Conservation (phyloP, 2,113 vertebrate genomes). For the Solea senegalensis region DNA sequence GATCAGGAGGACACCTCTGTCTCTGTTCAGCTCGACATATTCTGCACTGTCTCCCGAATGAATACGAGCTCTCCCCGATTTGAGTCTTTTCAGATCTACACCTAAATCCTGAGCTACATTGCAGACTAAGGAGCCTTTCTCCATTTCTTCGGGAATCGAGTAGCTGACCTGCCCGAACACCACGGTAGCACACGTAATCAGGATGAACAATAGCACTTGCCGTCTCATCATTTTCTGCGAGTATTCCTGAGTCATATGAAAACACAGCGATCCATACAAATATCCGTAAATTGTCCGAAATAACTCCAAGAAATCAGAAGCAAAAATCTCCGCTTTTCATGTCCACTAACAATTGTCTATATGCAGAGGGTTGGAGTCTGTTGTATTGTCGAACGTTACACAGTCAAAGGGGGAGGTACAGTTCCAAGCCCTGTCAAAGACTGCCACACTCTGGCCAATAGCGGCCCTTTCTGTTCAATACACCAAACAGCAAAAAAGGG, state of each 20-base stretch:
- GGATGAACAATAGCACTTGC: constrained; percentile 58
- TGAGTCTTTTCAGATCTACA: constrained; percentile 70
- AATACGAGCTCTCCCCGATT: constrained; percentile 68
- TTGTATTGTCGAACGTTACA: constrained; percentile 44
- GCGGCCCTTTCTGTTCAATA: constrained; percentile 52
- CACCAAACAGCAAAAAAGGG: constrained; percentile 11
- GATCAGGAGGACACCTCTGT: constrained; percentile 54
- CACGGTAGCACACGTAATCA: constrained; percentile 18
- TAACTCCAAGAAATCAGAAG: background rate
- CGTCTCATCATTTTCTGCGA: constrained; percentile 29
- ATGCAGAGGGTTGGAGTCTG: background rate
- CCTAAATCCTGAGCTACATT: constrained; percentile 78
- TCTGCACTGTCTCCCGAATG: constrained; percentile 74
- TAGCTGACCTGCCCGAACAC: constrained; percentile 49
- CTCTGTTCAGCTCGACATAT: constrained; percentile 68
- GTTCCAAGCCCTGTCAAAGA: constrained; percentile 16
- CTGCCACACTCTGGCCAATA: constrained; percentile 64
- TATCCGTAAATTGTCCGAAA: background rate
- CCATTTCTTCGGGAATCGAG: constrained; percentile 70
- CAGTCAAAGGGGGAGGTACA: constrained; percentile 47
- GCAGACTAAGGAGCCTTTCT: constrained; percentile 77
- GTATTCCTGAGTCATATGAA: background rate
- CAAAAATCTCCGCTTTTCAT: background rate
- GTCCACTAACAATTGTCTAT: background rate
- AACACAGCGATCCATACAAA: constrained; percentile 29